Evolutionary conservation across 2,888 invertebrate species (phyloP).

Genomic region (Deroplatys truncata): DNA sequence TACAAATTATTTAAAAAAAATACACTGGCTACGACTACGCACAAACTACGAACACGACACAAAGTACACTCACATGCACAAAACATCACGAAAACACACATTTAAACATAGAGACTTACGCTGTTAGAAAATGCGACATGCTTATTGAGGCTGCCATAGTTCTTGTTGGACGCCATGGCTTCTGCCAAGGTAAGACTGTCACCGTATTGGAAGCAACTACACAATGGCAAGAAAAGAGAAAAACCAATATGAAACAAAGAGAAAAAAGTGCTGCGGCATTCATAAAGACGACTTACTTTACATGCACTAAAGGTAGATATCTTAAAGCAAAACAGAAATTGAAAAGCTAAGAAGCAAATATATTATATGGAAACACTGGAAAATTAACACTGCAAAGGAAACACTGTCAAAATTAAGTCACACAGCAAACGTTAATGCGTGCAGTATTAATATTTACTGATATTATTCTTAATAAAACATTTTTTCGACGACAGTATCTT

Average conservation of each 20-base stretch:
- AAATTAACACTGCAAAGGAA: too few species aligned
- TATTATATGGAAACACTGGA: too few species aligned
- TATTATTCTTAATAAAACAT: too few species aligned
- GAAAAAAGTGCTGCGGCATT: too few species aligned
- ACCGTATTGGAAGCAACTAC: not conserved
- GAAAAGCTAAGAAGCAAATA: not conserved
- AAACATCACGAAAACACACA: not conserved
- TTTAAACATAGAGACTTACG: slow-evolving; percentile 22
- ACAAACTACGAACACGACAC: not conserved
- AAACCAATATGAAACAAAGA: not conserved
- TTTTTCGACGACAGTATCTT: too few species aligned
- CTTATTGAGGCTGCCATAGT: slow-evolving; percentile 29
- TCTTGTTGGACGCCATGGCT: slow-evolving; percentile 15
- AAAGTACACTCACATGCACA: not conserved
- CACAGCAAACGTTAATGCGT: too few species aligned
- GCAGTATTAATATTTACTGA: too few species aligned
- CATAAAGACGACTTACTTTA: not conserved
- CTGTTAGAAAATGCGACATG: slow-evolving; percentile 25
- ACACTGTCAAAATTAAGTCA: too few species aligned
- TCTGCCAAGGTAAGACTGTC: not conserved
- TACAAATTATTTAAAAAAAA: not conserved
- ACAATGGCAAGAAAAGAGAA: not conserved
- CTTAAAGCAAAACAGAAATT: not conserved
- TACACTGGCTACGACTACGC: not conserved
- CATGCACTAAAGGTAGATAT: not conserved